Percentiles rank a stretch among this genome's conserved stretches.
Evolutionary conservation across 2,888 invertebrate genomes (phyloP).

Genomic region (Portevinia maculata): DNA sequence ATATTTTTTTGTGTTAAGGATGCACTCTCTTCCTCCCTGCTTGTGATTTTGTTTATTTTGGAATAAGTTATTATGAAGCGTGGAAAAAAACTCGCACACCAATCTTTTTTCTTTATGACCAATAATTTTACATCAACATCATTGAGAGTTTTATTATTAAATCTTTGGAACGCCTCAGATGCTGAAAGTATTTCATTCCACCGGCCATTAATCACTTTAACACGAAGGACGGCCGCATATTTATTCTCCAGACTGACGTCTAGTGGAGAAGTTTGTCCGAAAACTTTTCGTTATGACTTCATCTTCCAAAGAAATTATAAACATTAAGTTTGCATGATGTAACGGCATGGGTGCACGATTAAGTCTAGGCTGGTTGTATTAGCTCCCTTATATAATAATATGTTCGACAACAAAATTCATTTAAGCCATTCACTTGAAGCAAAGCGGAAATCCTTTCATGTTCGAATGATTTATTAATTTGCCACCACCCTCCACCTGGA

Average conservation of each 20-base stretch:
- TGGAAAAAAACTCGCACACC: slow-evolving; percentile 2
- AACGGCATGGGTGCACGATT: not conserved
- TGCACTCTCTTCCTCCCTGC: not conserved
- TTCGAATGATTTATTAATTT: slow-evolving; percentile 52
- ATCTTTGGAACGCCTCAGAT: slow-evolving; percentile 28
- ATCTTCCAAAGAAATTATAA: slow-evolving; percentile 31
- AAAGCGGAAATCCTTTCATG: slow-evolving; percentile 58
- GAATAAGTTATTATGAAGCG: slow-evolving; percentile 24
- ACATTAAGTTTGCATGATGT: slow-evolving; percentile 12
- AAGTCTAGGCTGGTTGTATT: not conserved
- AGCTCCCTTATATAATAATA: not conserved
- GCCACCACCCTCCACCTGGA: not conserved
- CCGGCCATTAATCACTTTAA: slow-evolving; percentile 59
- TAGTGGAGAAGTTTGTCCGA: slow-evolving; percentile 44
- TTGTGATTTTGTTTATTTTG: slow-evolving; percentile 21
- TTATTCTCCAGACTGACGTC: slow-evolving; percentile 46
- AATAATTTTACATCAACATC: slow-evolving; percentile 51
- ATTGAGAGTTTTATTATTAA: slow-evolving; percentile 60
- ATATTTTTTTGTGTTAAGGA: slow-evolving; percentile 18
- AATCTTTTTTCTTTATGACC: slow-evolving; percentile 49
- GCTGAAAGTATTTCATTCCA: slow-evolving; percentile 24
- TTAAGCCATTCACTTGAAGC: slow-evolving; percentile 40
- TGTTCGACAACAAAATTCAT: slow-evolving; percentile 46
- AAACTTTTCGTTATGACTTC: slow-evolving; percentile 52
- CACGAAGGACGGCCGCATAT: slow-evolving; percentile 46